Evolutionary conservation across 1,140 invertebrate species (phyloP).

Genomic region (Papilio dardanus): DNA sequence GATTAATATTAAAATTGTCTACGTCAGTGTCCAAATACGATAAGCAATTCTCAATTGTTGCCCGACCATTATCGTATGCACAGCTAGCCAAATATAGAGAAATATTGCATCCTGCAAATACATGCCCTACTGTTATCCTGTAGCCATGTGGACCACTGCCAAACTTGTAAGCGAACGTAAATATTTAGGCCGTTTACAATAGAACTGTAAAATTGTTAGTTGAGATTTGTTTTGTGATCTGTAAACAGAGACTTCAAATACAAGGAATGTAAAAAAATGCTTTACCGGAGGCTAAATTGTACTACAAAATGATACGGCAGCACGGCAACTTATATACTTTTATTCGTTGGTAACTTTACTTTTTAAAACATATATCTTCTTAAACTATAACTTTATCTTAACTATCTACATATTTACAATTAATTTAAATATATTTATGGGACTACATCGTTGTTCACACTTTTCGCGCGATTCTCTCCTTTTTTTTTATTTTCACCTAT

Average conservation of each 20-base stretch:
- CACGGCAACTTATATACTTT: no score
- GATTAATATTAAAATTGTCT: neutral
- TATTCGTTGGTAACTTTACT: no score
- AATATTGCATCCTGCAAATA: slow-evolving; percentile 30
- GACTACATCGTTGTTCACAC: no score
- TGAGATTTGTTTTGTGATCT: neutral
- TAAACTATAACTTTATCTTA: no score
- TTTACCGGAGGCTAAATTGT: no score
- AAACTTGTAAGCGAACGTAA: slow-evolving; percentile 1
- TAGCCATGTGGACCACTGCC: neutral
- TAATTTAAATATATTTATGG: no score
- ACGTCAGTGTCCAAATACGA: neutral
- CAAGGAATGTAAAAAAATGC: no score
- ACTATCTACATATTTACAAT: no score
- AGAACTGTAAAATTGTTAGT: neutral
- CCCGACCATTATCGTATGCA: neutral
- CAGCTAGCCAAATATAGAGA: slow-evolving; percentile 30
- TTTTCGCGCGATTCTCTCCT: no score
- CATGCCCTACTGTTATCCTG: slow-evolving; percentile 8
- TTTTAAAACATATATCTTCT: no score
- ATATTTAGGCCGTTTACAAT: neutral
- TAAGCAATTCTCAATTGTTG: slow-evolving; percentile 23
- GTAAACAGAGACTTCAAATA: neutral
- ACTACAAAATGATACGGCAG: no score
- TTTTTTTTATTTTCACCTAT: no score